Evolutionary conservation across 2,888 invertebrate genomes (phyloP), one percentile per base, ranked within the genome.

Genomic region (Platycheirus rosarum): DNA sequence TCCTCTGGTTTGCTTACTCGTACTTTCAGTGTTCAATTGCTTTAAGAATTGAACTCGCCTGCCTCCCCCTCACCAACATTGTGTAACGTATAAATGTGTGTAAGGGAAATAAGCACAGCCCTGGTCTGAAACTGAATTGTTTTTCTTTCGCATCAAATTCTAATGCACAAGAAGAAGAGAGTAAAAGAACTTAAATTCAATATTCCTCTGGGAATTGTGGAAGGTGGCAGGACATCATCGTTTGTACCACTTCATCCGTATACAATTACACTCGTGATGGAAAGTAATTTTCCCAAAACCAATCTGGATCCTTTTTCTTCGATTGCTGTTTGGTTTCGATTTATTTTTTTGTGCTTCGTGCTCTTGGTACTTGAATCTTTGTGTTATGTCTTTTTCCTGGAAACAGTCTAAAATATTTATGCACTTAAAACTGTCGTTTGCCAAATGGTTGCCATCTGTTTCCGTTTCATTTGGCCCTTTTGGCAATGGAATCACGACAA

Each of bases 381-480:
- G 37, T n/a, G 6, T 8, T 40, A 49, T 74, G 48, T 23, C 55
- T 20, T 49, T 8, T 8, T n/a, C 4, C 23, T 2, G 0, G 26
- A 3, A 42, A 53, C 26, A 32, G 46, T 65, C 49, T 65, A 63
- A 66, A 80, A 70, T 80, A 71, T 75, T 80, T 71, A 76, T 76
- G 40, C 62, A 71, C 76, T 77, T 77, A 68, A 77, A 82, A 71
- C 60, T 60, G 76, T 82, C 71, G 62, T 68, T 62, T 60, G 53
- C 62, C 66, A 70, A 80, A 80, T 80, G 76, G 80, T 11, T 46
- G 77, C 71, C 82, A 77, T 77, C 82, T 82, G 82, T 51, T 82
- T 73, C 18, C 37, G 57, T 77, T 63, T 44, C 76, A 76, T 76
- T 71, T 63, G 62, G 42, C 53, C 16, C 49, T 23, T 26, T 26